A percentile compares a stretch with the other conserved stretches of the same genome.
These are phyloP conservation scores for Syngnathus scovelli DNA, from an alignment of 2,113 vertebrate species.

Conservation along the genomic window DNA sequence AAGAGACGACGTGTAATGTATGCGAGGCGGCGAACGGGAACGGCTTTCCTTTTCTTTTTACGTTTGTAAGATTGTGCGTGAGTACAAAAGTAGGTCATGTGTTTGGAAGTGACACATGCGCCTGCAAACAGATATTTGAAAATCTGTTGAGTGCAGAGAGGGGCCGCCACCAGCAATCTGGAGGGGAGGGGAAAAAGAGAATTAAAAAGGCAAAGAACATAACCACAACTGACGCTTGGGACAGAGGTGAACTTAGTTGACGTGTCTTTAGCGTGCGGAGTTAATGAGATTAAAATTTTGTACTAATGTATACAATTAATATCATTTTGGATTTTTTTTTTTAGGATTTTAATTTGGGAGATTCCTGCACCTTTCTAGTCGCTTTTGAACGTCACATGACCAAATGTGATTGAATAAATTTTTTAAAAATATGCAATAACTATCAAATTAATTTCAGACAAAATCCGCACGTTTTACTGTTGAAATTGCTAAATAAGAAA, in stretches of 20 bases:
- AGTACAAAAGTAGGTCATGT: constrained; percentile 72
- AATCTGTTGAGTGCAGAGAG: constrained; percentile 61
- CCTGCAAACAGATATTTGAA: constrained; percentile 69
- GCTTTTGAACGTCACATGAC: background rate
- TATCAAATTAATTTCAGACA: too few relatives aligned
- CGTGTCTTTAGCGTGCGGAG: background rate
- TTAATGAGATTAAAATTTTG: background rate
- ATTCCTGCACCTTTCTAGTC: constrained; percentile 43
- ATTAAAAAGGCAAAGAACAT: constrained; percentile 28
- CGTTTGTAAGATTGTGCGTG: constrained; percentile 55
- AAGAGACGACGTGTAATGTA: constrained; percentile 31
- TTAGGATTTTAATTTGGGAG: constrained; percentile 61
- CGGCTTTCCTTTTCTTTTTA: constrained; percentile 24
- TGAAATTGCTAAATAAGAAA: too few relatives aligned
- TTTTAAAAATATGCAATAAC: too few relatives aligned
- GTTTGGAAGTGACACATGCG: constrained; percentile 70
- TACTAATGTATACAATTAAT: background rate
- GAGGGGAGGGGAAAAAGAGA: background rate
- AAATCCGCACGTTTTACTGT: too few relatives aligned
- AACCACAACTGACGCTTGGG: constrained; percentile 57
- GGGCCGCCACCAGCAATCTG: constrained; percentile 58
- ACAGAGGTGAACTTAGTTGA: constrained; percentile 1
- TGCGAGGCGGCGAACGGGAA: constrained; percentile 15
- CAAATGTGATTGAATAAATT: too few relatives aligned
- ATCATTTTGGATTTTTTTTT: constrained; percentile 24